These are phyloP conservation scores for Fabriciana adippe DNA, from an alignment of 2,888 invertebrate species.

Conservation along the genomic window DNA sequence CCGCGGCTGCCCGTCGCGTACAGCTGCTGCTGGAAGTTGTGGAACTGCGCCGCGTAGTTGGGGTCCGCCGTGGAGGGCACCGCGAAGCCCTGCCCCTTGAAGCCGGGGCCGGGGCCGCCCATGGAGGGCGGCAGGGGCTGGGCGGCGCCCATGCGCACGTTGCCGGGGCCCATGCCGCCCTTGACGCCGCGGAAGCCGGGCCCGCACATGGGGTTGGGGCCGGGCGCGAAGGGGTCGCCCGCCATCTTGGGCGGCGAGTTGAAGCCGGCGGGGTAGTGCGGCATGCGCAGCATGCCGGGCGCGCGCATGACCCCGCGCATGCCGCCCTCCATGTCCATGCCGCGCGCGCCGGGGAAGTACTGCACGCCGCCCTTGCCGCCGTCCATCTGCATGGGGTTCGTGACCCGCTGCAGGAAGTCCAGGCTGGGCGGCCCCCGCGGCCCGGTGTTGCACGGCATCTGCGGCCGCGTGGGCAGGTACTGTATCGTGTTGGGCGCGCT, in stretches of 20 bases:
- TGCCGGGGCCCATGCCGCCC: constrained; percentile 62
- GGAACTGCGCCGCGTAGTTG: constrained; percentile 96
- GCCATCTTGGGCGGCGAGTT: constrained; percentile 75
- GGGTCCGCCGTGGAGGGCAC: constrained; percentile 94
- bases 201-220: constrained; percentile 62
- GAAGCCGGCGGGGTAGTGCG: constrained; percentile 75
- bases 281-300: constrained; percentile 69
- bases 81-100: constrained; percentile 91
- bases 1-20: constrained; percentile 88
- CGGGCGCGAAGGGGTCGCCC: constrained; percentile 62
- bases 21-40: constrained; percentile 96
- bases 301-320: constrained; percentile 78
- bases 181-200: constrained; percentile 71
- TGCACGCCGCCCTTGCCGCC: constrained; percentile 83
- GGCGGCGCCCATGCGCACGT: constrained; percentile 76
- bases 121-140: constrained; percentile 91
- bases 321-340: constrained; percentile 77
- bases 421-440: constrained; percentile 93
- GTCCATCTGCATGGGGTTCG: constrained; percentile 91
- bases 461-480: constrained; percentile 97
- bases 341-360: constrained; percentile 86
- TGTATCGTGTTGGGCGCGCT: constrained; percentile 99
- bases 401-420: constrained; percentile 94
- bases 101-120: constrained; percentile 86
- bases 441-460: constrained; percentile 86